phyloP scores from a whole-genome alignment of 2,797 vertebrate species.

The Potorous gilbertii region DNA sequence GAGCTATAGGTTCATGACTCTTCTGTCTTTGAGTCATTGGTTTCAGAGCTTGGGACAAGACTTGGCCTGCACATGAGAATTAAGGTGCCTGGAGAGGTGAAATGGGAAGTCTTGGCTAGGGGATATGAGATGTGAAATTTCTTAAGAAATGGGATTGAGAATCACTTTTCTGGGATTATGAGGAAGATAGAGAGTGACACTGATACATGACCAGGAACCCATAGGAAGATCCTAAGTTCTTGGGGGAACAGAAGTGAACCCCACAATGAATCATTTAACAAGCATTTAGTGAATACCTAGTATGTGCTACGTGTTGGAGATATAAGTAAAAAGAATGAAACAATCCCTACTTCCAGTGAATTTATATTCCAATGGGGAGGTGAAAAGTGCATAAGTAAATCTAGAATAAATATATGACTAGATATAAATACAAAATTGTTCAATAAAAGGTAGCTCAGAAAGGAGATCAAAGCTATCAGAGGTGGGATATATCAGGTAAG shows the following conservation, averaged over 20 bases:
- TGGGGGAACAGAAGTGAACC: neutral
- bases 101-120: neutral
- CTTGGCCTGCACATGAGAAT: neutral
- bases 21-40: neutral
- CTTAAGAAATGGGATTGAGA: neutral
- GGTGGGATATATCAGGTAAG: neutral
- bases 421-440: neutral
- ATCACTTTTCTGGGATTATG: neutral
- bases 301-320: neutral
- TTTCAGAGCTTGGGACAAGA: neutral
- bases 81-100: neutral
- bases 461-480: neutral
- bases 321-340: neutral
- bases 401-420: neutral
- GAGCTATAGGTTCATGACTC: neutral
- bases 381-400: neutral
- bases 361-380: neutral
- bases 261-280: neutral
- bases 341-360: neutral
- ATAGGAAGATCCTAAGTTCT: neutral
- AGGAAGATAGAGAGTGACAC: neutral
- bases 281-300: too few species aligned
- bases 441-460: neutral
- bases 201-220: neutral
- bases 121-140: neutral